Evolutionary conservation across 2,113 vertebrate species (phyloP).

Genomic region (Alosa alosa): DNA sequence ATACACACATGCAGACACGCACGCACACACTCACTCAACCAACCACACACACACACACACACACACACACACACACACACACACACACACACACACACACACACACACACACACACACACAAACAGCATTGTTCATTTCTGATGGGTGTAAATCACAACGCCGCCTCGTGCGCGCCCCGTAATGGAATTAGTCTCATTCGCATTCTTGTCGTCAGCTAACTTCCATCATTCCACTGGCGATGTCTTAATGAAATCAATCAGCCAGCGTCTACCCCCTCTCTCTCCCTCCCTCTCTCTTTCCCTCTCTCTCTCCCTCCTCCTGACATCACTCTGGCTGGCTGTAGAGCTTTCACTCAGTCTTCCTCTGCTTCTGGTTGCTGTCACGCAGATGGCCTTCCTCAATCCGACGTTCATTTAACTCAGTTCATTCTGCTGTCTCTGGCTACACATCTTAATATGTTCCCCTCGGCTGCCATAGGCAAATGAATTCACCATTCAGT

Average conservation of each 20-base stretch:
- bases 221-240: not conserved
- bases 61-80: slow-evolving; percentile 5
- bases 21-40: not conserved
- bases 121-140: slow-evolving; percentile 25
- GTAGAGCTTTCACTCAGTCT: not conserved
- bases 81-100: not conserved
- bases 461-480: slow-evolving; percentile 35
- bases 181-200: slow-evolving; percentile 31
- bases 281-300: slow-evolving; percentile 1
- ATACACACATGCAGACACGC: not conserved
- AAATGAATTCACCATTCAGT: slow-evolving; percentile 53
- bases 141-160: slow-evolving; percentile 26
- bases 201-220: slow-evolving; percentile 24
- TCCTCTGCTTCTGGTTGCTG: not conserved
- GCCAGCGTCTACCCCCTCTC: not conserved
- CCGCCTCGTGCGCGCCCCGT: not conserved
- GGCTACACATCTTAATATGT: not conserved
- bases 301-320: not conserved
- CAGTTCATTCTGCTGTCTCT: not conserved
- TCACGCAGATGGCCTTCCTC: slow-evolving; percentile 1
- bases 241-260: slow-evolving; percentile 28
- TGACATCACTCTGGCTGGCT: not conserved
- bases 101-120: slow-evolving; percentile 26
- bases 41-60: not conserved
- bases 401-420: not conserved